Conservation (phyloP, 2,113 vertebrate genomes). For the Cynoglossus semilaevis region DNA sequence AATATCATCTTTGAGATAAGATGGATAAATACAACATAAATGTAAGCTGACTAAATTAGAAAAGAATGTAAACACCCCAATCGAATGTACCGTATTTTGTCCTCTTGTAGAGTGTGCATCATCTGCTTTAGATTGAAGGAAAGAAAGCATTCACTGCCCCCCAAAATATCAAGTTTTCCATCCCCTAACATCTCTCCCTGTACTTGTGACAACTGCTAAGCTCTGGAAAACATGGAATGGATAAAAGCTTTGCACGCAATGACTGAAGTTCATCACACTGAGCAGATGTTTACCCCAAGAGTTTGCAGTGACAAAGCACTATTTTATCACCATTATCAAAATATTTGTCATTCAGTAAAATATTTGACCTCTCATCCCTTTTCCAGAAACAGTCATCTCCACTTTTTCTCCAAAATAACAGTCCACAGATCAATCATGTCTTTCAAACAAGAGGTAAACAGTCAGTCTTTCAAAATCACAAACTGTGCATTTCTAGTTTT, state of each 20-base stretch:
- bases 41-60: conserved; percentile 16
- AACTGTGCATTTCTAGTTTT: conserved; percentile 21
- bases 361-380: conserved; percentile 45
- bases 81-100: conserved; percentile 32
- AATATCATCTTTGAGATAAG: conserved; percentile 30
- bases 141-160: conserved; percentile 20
- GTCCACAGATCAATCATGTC: conserved; percentile 29
- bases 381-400: conserved; percentile 26
- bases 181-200: conserved; percentile 23
- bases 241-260: conserved; percentile 38
- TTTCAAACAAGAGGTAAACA: conserved; percentile 35
- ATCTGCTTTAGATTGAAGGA: conserved; percentile 26
- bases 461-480: conserved; percentile 30
- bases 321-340: conserved; percentile 37
- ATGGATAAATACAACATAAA: conserved; percentile 32
- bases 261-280: conserved; percentile 20
- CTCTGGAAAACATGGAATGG: conserved; percentile 30
- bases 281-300: conserved; percentile 35
- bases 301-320: conserved; percentile 15
- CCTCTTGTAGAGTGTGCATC: conserved; percentile 55
- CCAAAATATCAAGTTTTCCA: conserved; percentile 18
- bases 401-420: conserved; percentile 33
- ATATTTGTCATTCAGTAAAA: conserved; percentile 42
- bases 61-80: conserved; percentile 34
- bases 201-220: conserved; percentile 21